Evolutionary conservation across 2,888 invertebrate species (phyloP), one percentile per base, ranked within the genome.

Genomic region (Argynnis bischoffii): DNA sequence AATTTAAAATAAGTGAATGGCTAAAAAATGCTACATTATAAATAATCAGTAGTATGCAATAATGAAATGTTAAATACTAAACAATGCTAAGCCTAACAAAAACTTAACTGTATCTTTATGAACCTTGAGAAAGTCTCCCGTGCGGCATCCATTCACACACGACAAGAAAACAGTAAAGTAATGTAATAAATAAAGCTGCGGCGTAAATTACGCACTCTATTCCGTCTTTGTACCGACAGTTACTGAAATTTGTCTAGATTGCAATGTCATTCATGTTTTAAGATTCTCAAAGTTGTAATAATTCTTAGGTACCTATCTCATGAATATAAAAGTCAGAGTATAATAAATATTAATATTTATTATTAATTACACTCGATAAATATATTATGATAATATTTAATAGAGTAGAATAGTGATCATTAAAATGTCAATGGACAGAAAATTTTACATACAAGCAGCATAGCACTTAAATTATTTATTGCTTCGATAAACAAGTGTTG

Each of bases 51-150:
- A 51, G 31, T 50, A 61, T n/a, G 35, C 16, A 61, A 61, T 61
- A 50, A 35, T 61, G 35, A 61, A 61, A 41, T 51, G 50, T 59
- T 48, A 59, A 59, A 64, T 18, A 55, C 26, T 54, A 14, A 47
- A 26, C 41, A n/a, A 75, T 74, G 74, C 74, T 78, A 77, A 80
- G 79, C 78, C 76, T 76, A 21, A 75, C 77, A 80, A 81, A 78
- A 79, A 79, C 74, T 67, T 85, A 84, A 84, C 82, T 83, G 84
- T 85, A 79, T 71, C 76, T 76, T 76, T 72, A 76, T 72, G 72
- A 67, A 67, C 72, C 78, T 81, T 81, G 80, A 80, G 83, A 84
- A 83, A 79, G 78, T 78, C 74, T 73, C 73, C 74, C 72, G 74
- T 72, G 72, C 69, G 65, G 75, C 73, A 74, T 54, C 78, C 78